A percentile compares a stretch with the other conserved stretches of the same genome.
These are phyloP conservation scores for Todus mexicanus DNA, from an alignment of 2,797 vertebrate species.

Conservation along the genomic window DNA sequence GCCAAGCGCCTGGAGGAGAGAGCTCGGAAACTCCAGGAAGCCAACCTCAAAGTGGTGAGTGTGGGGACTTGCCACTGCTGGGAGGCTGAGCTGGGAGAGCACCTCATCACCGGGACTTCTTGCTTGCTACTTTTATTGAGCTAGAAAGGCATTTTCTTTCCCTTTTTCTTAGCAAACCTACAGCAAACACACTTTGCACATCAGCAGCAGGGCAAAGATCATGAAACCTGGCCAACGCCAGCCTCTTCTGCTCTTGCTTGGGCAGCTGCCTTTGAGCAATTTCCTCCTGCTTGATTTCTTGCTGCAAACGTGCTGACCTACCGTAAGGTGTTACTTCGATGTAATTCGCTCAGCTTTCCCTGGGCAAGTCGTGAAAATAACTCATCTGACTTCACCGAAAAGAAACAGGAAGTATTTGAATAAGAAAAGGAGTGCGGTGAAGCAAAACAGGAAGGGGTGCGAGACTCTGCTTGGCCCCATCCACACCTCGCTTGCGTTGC, in stretches of 20 bases:
- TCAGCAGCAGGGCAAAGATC: not conserved
- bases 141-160: not conserved
- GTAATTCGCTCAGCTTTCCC: not conserved
- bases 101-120: not conserved
- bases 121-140: not conserved
- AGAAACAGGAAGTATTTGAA: conserved; percentile 46
- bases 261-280: not conserved
- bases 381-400: not conserved
- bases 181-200: not conserved
- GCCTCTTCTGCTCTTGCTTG: not conserved
- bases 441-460: conserved; percentile 62
- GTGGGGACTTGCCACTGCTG: accelerated
- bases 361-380: not conserved
- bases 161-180: not conserved
- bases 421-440: not conserved
- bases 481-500: not conserved
- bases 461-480: not conserved
- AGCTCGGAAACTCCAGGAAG: conserved; percentile 94
- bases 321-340: not conserved
- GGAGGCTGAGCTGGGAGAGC: not conserved
- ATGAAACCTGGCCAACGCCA: accelerated
- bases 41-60: conserved; percentile 93
- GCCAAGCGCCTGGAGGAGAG: conserved; percentile 96
- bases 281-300: not conserved
- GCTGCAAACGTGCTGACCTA: not conserved